Evolutionary conservation across 2,113 vertebrate genomes (phyloP).

Genomic region (Archilochus colubris): DNA sequence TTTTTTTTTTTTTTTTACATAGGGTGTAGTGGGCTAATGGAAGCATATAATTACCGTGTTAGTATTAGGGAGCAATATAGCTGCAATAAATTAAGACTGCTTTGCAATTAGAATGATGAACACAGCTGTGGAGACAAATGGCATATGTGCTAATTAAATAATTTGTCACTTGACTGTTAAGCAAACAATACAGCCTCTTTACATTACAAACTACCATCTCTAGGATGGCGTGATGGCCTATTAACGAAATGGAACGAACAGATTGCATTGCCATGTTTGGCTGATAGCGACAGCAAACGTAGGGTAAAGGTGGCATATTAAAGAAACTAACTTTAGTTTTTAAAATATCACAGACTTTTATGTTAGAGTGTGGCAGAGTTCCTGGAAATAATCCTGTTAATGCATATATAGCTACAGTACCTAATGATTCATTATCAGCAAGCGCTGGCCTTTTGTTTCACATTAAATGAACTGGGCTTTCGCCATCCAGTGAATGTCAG

Average conservation of each 20-base stretch:
- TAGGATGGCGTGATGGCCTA: constrained; percentile 62
- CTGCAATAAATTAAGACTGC: constrained; percentile 76
- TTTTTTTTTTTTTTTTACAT: constrained; percentile 43
- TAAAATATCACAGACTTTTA: background rate
- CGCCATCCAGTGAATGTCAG: constrained; percentile 15
- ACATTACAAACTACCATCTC: constrained; percentile 60
- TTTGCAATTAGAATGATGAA: constrained; percentile 81
- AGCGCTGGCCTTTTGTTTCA: constrained; percentile 42
- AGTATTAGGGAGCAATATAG: constrained; percentile 73
- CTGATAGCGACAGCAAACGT: background rate
- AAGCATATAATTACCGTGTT: constrained; percentile 72
- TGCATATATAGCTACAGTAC: constrained; percentile 40
- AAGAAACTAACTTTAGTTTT: constrained; percentile 35
- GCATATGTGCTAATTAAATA: constrained; percentile 86
- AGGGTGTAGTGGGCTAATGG: constrained; percentile 44
- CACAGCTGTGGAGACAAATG: constrained; percentile 79
- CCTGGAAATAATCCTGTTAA: constrained; percentile 6
- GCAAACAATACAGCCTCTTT: constrained; percentile 81
- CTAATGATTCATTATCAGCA: constrained; percentile 38
- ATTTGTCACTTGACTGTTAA: constrained; percentile 84
- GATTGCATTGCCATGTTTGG: constrained; percentile 20
- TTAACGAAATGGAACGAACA: constrained; percentile 58
- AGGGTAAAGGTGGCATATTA: background rate
- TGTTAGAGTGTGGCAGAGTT: background rate
- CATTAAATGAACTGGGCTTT: constrained; percentile 52